Conservation (phyloP, 2,888 invertebrate species). For the Yponomeuta plumbellus region DNA sequence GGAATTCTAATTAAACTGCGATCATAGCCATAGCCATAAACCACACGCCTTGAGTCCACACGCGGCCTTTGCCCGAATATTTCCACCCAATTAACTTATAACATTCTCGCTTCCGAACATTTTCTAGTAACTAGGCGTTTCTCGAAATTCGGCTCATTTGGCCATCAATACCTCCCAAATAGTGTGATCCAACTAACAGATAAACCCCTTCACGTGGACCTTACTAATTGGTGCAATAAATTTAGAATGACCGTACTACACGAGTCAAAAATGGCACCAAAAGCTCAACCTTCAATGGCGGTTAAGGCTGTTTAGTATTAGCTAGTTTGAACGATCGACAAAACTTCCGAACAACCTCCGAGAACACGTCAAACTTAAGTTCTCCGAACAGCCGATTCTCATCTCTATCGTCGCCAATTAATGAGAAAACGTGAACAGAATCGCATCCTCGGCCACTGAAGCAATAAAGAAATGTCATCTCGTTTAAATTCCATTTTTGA, state of each 20-base stretch:
- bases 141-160: constrained; percentile 54
- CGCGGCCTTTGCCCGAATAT: constrained; percentile 39
- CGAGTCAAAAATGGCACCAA: constrained; percentile 6
- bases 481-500: constrained; percentile 66
- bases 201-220: constrained; percentile 65
- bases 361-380: constrained; percentile 46
- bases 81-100: constrained; percentile 72
- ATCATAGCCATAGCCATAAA: constrained; percentile 48
- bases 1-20: constrained; percentile 59
- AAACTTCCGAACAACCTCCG: constrained; percentile 36
- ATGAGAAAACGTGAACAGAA: constrained; percentile 44
- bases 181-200: constrained; percentile 59
- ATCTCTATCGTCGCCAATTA: constrained; percentile 49
- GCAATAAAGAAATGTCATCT: constrained; percentile 61
- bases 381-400: constrained; percentile 42
- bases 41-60: constrained; percentile 50
- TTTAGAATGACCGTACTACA: constrained; percentile 52
- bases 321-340: constrained; percentile 25
- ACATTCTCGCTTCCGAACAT: constrained; percentile 73
- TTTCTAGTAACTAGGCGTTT: constrained; percentile 48
- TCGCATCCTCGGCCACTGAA: constrained; percentile 36
- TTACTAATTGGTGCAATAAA: constrained; percentile 75
- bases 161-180: constrained; percentile 74
- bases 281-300: constrained; percentile 2
- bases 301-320: constrained; percentile 24